Evolutionary conservation across 2,888 invertebrate species (phyloP), one percentile per base, ranked within the genome.

Genomic region (Pseudoips prasinana): DNA sequence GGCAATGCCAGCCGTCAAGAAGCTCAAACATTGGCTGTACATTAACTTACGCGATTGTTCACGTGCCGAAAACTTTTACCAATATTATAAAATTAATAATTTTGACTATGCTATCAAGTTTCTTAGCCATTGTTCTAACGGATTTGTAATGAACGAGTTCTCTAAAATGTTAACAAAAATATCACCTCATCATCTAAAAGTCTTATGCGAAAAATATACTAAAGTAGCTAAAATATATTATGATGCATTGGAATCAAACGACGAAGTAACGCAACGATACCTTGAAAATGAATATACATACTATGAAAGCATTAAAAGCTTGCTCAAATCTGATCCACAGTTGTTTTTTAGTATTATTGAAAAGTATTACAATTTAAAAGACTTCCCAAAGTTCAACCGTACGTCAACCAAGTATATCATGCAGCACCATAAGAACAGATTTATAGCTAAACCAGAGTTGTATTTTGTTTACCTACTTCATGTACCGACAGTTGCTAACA

Each of bases 351-450:
- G 76, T 14, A 56, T 78, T 8, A 39, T 63, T 3, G 80, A 80
- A 39, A 64, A n/a, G n/a, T n/a, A 64, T 38, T 69, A 73, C 52
- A 25, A 27, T 1, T 39, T 61, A 1, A n/a, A n/a, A n/a, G n/a
- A n/a, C n/a, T n/a, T n/a, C n/a, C n/a, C n/a, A n/a, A n/a, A n/a
- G n/a, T n/a, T n/a, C n/a, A n/a, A n/a, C n/a, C n/a, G n/a, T n/a
- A n/a, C n/a, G n/a, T n/a, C n/a, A n/a, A 76, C 81, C 1, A 58
- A 57, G 24, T 60, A 62, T 24, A 65, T 80, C n/a, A 46, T 81
- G 40, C 63, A 51, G 8, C 39, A 56, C 9, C 65, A 64, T 29
- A 79, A 68, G 45, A 26, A 45, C 8, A 71, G 68, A 33, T 67
- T 73, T 28, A 28, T 52, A n/a, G 51, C 42, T 1, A 81, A 80